Evolutionary conservation across 2,113 vertebrate species (phyloP).

Genomic region (Nothocercus julius): DNA sequence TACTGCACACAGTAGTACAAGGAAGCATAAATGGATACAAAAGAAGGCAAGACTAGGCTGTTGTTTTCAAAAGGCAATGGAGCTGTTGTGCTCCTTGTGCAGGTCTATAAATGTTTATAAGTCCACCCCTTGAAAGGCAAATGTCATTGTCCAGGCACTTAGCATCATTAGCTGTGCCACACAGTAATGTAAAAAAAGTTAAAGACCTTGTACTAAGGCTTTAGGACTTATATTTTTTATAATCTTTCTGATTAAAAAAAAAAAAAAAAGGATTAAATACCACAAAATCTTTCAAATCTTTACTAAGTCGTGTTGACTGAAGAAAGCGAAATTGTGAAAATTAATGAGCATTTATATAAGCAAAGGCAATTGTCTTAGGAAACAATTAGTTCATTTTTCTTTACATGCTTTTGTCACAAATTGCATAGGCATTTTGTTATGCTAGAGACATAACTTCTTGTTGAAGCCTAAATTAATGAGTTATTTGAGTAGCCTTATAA

Average conservation of each 20-base stretch:
- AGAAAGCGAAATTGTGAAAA: not conserved
- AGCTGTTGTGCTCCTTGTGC: not conserved
- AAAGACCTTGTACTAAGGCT: not conserved
- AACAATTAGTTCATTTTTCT: not conserved
- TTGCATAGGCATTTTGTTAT: not conserved
- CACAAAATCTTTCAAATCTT: not conserved
- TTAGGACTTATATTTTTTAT: not conserved
- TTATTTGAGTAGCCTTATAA: not conserved
- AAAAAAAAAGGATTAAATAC: not conserved
- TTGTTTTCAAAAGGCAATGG: not conserved
- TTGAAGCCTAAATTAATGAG: not conserved
- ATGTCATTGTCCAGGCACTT: fast-evolving
- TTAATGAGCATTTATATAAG: not conserved
- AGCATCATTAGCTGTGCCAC: not conserved
- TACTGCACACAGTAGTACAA: not conserved
- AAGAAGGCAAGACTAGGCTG: not conserved
- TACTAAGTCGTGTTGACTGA: not conserved
- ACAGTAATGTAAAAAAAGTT: not conserved
- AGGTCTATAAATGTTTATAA: not conserved
- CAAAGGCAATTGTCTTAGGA: not conserved
- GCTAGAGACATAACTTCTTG: not conserved
- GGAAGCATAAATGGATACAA: not conserved
- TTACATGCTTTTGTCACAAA: not conserved
- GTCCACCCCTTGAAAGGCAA: not conserved
- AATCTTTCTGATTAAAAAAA: not conserved